Percentiles rank a stretch among this genome's conserved stretches.
Conservation (phyloP, 2,888 invertebrate genomes). For the Agonopterix heracliana region DNA sequence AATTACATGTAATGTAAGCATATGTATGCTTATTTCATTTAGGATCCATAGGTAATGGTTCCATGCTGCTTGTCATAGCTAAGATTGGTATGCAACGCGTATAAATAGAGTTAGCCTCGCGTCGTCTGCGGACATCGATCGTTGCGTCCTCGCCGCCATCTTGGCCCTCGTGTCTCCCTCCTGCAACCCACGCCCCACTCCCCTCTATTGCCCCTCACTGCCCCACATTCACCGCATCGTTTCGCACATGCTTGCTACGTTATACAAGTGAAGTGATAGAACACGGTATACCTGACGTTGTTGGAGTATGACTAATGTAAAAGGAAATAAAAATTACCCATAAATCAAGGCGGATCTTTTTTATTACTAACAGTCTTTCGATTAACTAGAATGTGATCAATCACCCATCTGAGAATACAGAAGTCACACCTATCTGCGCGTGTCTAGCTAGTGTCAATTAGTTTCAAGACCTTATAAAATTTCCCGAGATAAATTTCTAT, state of each 20-base stretch:
- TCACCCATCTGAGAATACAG: too few relatives aligned
- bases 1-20: too few relatives aligned
- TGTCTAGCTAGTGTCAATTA: too few relatives aligned
- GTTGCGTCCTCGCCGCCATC: slow-evolving; percentile 74
- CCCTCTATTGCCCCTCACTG: slow-evolving; percentile 62
- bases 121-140: slow-evolving; percentile 74
- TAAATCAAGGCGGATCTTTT: neutral
- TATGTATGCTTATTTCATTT: too few relatives aligned
- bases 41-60: too few relatives aligned
- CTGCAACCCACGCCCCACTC: slow-evolving; percentile 44
- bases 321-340: neutral
- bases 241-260: slow-evolving; percentile 36
- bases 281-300: slow-evolving; percentile 23
- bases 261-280: slow-evolving; percentile 28
- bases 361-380: too few relatives aligned
- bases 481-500: too few relatives aligned
- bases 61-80: slow-evolving; percentile 25
- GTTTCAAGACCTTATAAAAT: too few relatives aligned
- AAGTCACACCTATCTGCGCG: too few relatives aligned
- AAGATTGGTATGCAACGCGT: slow-evolving; percentile 59
- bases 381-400: too few relatives aligned
- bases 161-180: slow-evolving; percentile 72
- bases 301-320: neutral
- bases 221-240: slow-evolving; percentile 71
- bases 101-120: slow-evolving; percentile 70